phyloP scores from a whole-genome alignment of 1,140 invertebrate species.

The Lerema accius region DNA sequence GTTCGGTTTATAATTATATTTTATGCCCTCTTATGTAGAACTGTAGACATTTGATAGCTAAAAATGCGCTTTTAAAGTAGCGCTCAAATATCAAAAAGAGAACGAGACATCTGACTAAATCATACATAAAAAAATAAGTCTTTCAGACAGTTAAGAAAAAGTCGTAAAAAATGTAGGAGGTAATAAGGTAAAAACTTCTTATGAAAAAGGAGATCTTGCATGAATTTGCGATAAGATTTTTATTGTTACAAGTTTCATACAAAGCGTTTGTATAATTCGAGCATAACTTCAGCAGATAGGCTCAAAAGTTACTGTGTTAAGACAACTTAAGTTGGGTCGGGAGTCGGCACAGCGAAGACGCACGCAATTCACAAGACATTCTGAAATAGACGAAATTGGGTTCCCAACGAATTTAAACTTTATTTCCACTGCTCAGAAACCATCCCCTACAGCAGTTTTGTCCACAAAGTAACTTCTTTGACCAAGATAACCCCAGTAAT shows the following conservation, averaged over 20 bases:
- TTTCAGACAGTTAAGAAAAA: no score
- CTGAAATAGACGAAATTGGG: slow-evolving; percentile 1
- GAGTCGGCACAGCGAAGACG: no score
- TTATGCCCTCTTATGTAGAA: no score
- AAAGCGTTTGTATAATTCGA: no score
- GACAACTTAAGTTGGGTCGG: not conserved
- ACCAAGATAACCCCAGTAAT: not conserved
- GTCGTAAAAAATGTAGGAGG: not conserved
- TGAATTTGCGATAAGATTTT: not conserved
- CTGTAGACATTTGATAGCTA: no score
- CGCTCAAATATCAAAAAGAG: no score
- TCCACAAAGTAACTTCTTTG: slow-evolving; percentile 1
- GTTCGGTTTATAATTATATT: no score
- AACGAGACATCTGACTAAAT: no score
- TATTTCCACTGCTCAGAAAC: not conserved
- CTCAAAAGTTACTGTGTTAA: not conserved
- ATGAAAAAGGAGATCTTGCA: no score
- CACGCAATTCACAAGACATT: not conserved
- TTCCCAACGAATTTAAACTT: slow-evolving; percentile 4
- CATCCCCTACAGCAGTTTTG: not conserved
- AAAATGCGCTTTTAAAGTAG: no score
- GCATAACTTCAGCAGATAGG: not conserved
- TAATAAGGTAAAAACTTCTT: no score
- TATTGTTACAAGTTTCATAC: not conserved
- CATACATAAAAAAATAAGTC: no score